Evolutionary conservation across 2,797 vertebrate genomes (phyloP), one percentile per base, ranked within the genome.

Genomic region (Furcifer pardalis): DNA sequence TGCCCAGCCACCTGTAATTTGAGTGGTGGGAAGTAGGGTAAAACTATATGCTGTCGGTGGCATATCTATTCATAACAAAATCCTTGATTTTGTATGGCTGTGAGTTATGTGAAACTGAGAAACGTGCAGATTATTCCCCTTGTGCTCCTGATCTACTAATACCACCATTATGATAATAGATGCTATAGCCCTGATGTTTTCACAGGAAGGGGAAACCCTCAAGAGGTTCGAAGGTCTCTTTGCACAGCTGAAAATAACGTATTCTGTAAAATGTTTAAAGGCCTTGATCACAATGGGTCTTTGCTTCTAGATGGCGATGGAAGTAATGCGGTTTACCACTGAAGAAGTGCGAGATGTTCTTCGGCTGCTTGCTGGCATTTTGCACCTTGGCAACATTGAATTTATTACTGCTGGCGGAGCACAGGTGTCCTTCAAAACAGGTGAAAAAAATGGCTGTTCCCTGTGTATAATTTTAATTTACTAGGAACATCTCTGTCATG

Each of bases 401-500:
- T 99, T 99, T 83, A 96, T 98, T 94, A 99, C 98, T 49, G 99
- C 99, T 12, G 98, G 99, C 2, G 98, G 98, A 68, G 98, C 99
- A 0, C 98, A 99, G 52, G 96, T 99, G 71, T 97, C 97, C 89
- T 98, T 97, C 90, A 98, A 98, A 94, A 96, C 97, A 94, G 98
- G 98, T 99, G 40, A 92, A 92, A 87, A 60, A 68, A 37, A 30
- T 63, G 49, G 4, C 2, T 19, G 3, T 23, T 32, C 21, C 23
- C 8, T 59, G 81, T 82, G n/a, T 79, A 23, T 76, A 12, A 63
- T 59, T 46, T 63, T 30, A 56, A 27, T 30, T 46, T 79, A 15
- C 35, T 76, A 59, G 74, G 37, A 77, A 59, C 5, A 13, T 56
- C 13, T 35, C 17, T 44, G 2, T 60, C 21, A 35, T 60, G 1